A percentile compares a stretch with the other conserved stretches of the same genome.
phyloP scores from a whole-genome alignment of 1,140 invertebrate genomes.

The Pentalonia nigronervosa region DNA sequence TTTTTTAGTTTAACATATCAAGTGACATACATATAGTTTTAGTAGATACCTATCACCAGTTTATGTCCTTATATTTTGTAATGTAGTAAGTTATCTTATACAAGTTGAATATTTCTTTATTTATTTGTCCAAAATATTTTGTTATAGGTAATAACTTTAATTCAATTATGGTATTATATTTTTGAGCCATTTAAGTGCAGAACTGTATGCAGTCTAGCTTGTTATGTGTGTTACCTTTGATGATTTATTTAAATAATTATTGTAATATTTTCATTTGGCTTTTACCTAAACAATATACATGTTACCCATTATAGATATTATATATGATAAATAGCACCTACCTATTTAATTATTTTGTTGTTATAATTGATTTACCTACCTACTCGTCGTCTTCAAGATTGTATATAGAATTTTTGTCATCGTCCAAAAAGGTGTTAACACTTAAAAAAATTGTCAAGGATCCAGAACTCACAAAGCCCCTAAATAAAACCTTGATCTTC shows the following conservation, averaged over 20 bases:
- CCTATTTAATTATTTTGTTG: neutral
- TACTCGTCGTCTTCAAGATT: neutral
- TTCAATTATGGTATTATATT: neutral
- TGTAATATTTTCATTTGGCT: conserved; percentile 3
- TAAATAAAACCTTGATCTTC: neutral
- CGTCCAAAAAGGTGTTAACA: neutral
- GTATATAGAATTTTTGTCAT: neutral
- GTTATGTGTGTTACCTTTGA: neutral
- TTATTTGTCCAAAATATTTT: neutral
- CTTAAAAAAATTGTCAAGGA: neutral
- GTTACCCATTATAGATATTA: conserved; percentile 4
- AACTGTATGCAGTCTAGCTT: neutral
- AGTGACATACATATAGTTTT: neutral
- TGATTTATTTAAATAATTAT: conserved; percentile 20
- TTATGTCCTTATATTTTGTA: neutral
- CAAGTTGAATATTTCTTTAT: neutral
- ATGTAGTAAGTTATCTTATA: neutral
- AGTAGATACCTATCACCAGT: neutral
- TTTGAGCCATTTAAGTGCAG: neutral
- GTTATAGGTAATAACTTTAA: neutral
- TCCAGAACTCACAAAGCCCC: neutral
- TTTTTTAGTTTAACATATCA: neutral
- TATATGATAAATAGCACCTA: neutral
- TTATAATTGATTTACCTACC: neutral
- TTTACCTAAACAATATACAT: neutral